Evolutionary conservation across 2,888 invertebrate genomes (phyloP).

Genomic region (Acrocyrtus sp.): DNA sequence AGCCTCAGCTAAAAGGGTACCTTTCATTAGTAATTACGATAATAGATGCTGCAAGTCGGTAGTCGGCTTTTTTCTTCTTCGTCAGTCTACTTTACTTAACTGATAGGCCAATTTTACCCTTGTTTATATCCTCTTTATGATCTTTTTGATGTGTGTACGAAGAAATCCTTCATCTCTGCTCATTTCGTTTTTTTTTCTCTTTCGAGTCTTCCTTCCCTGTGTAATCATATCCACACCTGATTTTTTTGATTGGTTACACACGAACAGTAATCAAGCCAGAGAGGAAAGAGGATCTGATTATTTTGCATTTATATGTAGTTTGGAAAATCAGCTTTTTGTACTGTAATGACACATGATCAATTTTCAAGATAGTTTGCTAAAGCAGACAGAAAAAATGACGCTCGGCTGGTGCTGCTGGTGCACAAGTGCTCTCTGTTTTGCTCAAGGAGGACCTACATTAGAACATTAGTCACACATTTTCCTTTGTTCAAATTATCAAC

Average conservation of each 20-base stretch:
- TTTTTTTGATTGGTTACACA: constrained; percentile 59
- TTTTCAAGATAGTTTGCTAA: background rate
- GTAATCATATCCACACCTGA: constrained; percentile 62
- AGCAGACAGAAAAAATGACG: background rate
- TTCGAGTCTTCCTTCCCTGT: constrained; percentile 11
- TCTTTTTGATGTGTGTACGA: background rate
- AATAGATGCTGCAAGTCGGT: constrained; percentile 21
- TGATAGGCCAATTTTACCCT: constrained; percentile 50
- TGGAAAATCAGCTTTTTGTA: background rate
- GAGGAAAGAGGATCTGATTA: constrained; percentile 30
- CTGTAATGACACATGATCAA: background rate
- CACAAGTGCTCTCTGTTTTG: background rate
- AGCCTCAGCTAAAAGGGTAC: constrained; percentile 50
- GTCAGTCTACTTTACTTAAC: constrained; percentile 1
- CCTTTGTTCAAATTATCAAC: too few species aligned
- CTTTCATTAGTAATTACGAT: constrained; percentile 52
- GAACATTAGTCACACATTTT: constrained; percentile 46
- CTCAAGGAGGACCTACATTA: constrained; percentile 22
- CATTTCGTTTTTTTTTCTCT: background rate
- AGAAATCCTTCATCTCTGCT: background rate
- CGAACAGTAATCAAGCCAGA: constrained; percentile 31
- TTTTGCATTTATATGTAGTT: too few species aligned
- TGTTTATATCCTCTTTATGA: constrained; percentile 31
- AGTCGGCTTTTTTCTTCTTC: background rate
- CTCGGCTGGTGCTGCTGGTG: background rate